Conservation (phyloP, 2,113 vertebrate genomes). For the Halcyon malimbica region DNA sequence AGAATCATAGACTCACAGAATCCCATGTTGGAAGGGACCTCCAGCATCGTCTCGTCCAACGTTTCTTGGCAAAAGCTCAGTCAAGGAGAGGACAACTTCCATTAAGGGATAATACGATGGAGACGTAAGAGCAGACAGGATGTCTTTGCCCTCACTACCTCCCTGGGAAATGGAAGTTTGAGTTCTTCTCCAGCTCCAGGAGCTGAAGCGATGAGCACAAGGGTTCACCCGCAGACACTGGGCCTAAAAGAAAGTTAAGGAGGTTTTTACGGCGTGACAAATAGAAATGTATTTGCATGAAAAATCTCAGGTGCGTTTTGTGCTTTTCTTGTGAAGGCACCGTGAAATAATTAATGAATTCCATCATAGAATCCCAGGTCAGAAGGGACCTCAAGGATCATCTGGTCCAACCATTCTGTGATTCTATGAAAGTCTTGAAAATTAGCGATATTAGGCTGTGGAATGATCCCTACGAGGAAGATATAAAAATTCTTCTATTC, state of each 20-base stretch:
- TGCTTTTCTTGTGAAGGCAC: not conserved
- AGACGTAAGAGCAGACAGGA: not conserved
- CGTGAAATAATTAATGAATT: not conserved
- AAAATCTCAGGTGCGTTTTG: not conserved
- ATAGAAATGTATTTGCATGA: rapidly evolving
- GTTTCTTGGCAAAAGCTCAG: not conserved
- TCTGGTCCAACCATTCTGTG: not conserved
- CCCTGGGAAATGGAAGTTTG: not conserved
- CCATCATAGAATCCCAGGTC: too few relatives aligned
- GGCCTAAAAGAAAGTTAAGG: not conserved
- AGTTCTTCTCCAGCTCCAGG: not conserved
- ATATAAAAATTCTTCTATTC: not conserved
- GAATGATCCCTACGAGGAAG: not conserved
- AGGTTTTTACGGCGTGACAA: not conserved
- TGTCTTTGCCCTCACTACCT: not conserved
- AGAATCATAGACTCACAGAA: not conserved
- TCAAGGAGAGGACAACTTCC: not conserved
- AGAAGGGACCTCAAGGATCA: too few relatives aligned
- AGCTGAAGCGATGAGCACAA: not conserved
- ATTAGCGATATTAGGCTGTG: not conserved
- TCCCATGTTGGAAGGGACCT: not conserved
- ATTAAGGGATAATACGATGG: rapidly evolving
- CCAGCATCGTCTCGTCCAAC: not conserved
- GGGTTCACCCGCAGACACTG: not conserved
- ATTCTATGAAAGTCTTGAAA: not conserved